phyloP scores from a whole-genome alignment of 2,888 invertebrate genomes.

The Rapana venosa region DNA sequence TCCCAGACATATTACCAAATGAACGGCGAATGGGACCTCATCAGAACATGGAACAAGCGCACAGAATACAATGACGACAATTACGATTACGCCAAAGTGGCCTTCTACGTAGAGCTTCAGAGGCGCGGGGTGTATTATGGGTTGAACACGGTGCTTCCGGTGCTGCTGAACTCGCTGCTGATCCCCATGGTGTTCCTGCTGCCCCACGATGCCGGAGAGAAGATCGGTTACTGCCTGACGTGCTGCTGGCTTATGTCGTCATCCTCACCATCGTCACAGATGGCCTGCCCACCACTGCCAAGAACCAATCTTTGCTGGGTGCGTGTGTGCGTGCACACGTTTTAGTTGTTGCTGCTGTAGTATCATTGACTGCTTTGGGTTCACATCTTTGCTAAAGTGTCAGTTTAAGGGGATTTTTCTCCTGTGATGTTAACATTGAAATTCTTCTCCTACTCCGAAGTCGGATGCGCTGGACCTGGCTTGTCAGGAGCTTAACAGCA shows the following conservation, averaged over 20 bases:
- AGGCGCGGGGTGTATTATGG: constrained; percentile 49
- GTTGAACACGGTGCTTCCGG: constrained; percentile 50
- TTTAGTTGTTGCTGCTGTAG: no score
- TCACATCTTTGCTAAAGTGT: no score
- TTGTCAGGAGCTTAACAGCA: no score
- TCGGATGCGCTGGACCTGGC: no score
- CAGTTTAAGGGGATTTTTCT: no score
- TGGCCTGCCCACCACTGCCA: constrained; percentile 51
- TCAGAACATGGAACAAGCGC: constrained; percentile 33
- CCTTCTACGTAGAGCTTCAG: constrained; percentile 43
- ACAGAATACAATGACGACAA: constrained; percentile 29
- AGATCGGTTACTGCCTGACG: constrained; percentile 53
- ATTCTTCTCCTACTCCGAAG: no score
- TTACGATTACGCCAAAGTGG: constrained; percentile 42
- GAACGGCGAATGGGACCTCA: constrained; percentile 51
- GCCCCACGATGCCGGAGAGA: constrained; percentile 54
- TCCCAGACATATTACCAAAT: constrained; percentile 22
- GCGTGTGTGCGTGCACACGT: not conserved
- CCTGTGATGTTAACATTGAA: no score
- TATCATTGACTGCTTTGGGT: no score
- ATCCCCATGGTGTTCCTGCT: constrained; percentile 51
- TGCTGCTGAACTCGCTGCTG: constrained; percentile 50
- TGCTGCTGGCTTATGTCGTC: constrained; percentile 52
- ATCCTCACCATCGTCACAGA: constrained; percentile 50
- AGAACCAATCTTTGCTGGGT: constrained; percentile 50